Percentiles rank a stretch among this genome's conserved stretches.
Evolutionary conservation across 1,140 invertebrate species (phyloP).

Genomic region (Tetragnatha versicolor): DNA sequence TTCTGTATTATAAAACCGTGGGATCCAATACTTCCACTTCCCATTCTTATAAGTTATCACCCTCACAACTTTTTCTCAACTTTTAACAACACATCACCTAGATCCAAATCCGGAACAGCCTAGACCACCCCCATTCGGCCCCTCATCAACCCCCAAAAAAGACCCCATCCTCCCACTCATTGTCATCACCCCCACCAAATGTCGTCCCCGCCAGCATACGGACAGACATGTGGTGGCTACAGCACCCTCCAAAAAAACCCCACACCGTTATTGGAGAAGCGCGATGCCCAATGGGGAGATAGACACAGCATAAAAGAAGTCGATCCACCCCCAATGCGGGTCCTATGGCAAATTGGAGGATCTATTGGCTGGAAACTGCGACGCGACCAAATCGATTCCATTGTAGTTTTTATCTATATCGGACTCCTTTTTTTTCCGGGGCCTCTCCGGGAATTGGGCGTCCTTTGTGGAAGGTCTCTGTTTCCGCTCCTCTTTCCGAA

Average conservation of each 20-base stretch:
- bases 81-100: too few relatives aligned
- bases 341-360: slow-evolving; percentile 43
- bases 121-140: too few relatives aligned
- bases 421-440: not conserved
- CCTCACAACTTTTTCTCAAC: too few relatives aligned
- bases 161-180: too few relatives aligned
- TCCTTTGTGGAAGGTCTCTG: slow-evolving; percentile 1
- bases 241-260: too few relatives aligned
- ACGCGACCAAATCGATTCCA: slow-evolving; percentile 46
- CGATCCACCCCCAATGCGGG: slow-evolving; percentile 44
- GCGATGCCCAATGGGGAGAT: slow-evolving; percentile 31
- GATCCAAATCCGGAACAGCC: too few relatives aligned
- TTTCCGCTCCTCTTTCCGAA: slow-evolving; percentile 33
- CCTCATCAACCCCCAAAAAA: too few relatives aligned
- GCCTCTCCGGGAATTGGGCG: too few relatives aligned
- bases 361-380: slow-evolving; percentile 49
- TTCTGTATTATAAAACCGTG: too few relatives aligned
- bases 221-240: not conserved
- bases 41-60: too few relatives aligned
- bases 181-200: too few relatives aligned
- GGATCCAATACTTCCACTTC: too few relatives aligned
- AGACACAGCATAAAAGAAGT: slow-evolving; percentile 33
- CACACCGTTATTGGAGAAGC: slow-evolving; percentile 45
- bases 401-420: slow-evolving; percentile 24
- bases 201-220: not conserved